These are phyloP conservation scores for Deroptyus accipitrinus DNA, from an alignment of 2,113 vertebrate genomes.

Conservation along the genomic window DNA sequence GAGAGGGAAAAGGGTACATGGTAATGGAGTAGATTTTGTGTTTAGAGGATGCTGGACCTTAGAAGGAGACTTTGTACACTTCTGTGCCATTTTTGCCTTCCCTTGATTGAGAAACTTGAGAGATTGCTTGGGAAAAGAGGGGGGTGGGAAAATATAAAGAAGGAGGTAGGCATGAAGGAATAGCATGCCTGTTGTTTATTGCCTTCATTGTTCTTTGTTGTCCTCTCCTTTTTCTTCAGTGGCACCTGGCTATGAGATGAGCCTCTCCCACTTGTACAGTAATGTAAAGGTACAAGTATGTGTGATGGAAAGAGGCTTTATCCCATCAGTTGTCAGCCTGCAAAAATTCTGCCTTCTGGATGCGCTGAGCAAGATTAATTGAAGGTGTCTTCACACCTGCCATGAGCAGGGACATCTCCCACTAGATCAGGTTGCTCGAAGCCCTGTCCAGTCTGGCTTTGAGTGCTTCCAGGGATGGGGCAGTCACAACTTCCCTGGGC, in stretches of 20 bases:
- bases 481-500: neutral
- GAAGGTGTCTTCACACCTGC: neutral
- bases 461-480: neutral
- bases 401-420: neutral
- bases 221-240: neutral
- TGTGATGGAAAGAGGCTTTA: neutral
- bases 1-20: neutral
- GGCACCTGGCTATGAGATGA: neutral
- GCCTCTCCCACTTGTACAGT: neutral
- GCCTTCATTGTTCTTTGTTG: neutral
- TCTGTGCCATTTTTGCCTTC: neutral
- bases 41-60: neutral
- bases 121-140: neutral
- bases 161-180: neutral
- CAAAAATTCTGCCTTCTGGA: neutral
- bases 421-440: neutral
- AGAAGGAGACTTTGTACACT: neutral
- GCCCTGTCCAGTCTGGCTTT: neutral
- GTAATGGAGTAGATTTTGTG: neutral
- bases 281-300: neutral
- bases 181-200: neutral
- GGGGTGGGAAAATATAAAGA: neutral
- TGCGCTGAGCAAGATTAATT: neutral
- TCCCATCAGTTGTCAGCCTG: neutral
- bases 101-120: neutral